Evolutionary conservation across 2,888 invertebrate genomes (phyloP).

Genomic region (Tipula unca): DNA sequence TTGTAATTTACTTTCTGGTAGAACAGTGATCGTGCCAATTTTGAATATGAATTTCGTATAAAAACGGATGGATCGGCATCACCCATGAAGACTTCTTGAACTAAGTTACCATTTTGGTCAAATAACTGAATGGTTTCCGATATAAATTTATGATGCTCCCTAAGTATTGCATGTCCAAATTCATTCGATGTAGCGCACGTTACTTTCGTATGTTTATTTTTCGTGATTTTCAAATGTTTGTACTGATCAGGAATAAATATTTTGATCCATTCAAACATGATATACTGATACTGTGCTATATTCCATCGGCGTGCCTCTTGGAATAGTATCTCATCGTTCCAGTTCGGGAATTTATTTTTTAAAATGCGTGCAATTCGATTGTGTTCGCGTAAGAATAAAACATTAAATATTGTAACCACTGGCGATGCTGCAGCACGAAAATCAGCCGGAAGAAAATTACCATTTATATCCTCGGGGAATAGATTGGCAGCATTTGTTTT

Average conservation of each 20-base stretch:
- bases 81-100: not conserved
- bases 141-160: constrained; percentile 64
- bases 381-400: constrained; percentile 48
- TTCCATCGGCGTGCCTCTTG: constrained; percentile 49
- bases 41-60: constrained; percentile 26
- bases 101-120: constrained; percentile 32
- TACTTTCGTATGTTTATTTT: constrained; percentile 31
- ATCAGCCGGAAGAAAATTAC: constrained; percentile 40
- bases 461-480: not conserved
- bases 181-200: constrained; percentile 47
- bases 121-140: constrained; percentile 29
- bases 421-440: constrained; percentile 48
- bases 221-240: not conserved
- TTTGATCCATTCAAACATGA: constrained; percentile 53
- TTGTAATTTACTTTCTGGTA: constrained; percentile 36
- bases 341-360: constrained; percentile 46
- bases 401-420: constrained; percentile 46
- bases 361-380: constrained; percentile 48
- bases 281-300: constrained; percentile 50
- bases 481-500: not conserved
- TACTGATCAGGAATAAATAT: constrained; percentile 27
- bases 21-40: constrained; percentile 47
- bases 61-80: not conserved
- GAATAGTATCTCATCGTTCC: constrained; percentile 50
- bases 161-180: constrained; percentile 67